These are phyloP conservation scores for Sympetrum striolatum DNA, from an alignment of 2,888 invertebrate species.

Conservation along the genomic window DNA sequence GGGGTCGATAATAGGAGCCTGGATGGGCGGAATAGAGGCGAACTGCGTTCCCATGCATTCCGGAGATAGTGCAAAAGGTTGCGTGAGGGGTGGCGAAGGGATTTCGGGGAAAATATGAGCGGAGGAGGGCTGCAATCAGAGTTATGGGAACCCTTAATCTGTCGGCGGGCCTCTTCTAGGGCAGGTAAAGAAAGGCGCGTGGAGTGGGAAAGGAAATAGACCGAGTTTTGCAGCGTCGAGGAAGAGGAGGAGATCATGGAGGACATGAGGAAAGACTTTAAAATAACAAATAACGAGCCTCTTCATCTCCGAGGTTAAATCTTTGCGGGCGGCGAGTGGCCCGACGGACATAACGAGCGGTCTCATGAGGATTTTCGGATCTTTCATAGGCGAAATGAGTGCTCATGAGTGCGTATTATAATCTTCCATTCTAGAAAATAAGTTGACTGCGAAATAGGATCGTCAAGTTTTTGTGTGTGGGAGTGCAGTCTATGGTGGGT, in stretches of 20 bases:
- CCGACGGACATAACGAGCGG: not conserved
- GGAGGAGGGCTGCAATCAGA: not conserved
- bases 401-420: too few relatives aligned
- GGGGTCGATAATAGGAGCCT: not conserved
- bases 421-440: too few relatives aligned
- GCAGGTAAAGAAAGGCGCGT: not conserved
- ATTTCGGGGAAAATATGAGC: not conserved
- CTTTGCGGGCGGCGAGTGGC: not conserved
- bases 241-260: slow-evolving; percentile 4
- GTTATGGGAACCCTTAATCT: slow-evolving; percentile 2
- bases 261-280: not conserved
- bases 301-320: not conserved
- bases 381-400: not conserved
- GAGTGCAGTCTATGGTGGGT: too few relatives aligned
- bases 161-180: not conserved
- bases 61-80: not conserved
- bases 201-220: not conserved
- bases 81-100: not conserved
- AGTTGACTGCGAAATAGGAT: too few relatives aligned
- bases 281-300: not conserved
- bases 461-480: too few relatives aligned
- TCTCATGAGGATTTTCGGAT: not conserved
- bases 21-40: not conserved
- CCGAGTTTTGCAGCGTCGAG: not conserved
- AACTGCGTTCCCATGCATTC: not conserved